A percentile compares a stretch with the other conserved stretches of the same genome.
phyloP scores from a whole-genome alignment of 2,113 vertebrate genomes.

The Gymnarchus niloticus region DNA sequence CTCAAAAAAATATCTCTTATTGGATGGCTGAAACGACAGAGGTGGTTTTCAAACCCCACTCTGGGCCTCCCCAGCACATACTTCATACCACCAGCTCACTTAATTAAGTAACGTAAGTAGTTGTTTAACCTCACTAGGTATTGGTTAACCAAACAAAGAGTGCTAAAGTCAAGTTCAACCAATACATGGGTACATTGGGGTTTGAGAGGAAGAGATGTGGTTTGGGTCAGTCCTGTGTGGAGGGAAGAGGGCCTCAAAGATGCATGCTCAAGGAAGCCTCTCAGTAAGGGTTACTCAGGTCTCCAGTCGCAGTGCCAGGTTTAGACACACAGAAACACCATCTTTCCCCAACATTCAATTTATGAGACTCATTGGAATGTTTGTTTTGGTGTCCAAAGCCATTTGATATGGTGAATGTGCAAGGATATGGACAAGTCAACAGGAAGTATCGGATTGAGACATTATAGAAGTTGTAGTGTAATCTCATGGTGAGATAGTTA shows the following conservation, averaged over 20 bases:
- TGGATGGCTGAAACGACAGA: not conserved
- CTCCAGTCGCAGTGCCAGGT: too few relatives aligned
- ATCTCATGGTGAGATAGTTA: not conserved
- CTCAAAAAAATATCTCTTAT: not conserved
- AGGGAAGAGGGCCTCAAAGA: too few relatives aligned
- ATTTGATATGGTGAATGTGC: not conserved
- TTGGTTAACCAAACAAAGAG: not conserved
- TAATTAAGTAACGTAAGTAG: too few relatives aligned
- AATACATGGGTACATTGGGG: not conserved
- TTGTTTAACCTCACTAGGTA: not conserved
- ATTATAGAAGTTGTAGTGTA: not conserved
- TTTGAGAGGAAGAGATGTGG: not conserved
- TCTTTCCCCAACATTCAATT: not conserved
- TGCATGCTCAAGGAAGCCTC: too few relatives aligned
- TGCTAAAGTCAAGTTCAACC: not conserved
- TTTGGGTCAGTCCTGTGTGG: not conserved
- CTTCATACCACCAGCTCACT: not conserved
- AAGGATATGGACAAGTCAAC: too few relatives aligned
- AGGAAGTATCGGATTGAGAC: not conserved
- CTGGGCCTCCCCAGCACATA: not conserved
- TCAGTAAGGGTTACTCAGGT: too few relatives aligned
- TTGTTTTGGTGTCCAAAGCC: not conserved
- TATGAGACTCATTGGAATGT: not conserved
- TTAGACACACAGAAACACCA: not conserved
- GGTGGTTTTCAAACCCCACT: not conserved